A percentile compares a stretch with the other conserved stretches of the same genome.
These are phyloP conservation scores for Lasioglossum pauxillum DNA, from an alignment of 2,888 invertebrate species.

Conservation along the genomic window DNA sequence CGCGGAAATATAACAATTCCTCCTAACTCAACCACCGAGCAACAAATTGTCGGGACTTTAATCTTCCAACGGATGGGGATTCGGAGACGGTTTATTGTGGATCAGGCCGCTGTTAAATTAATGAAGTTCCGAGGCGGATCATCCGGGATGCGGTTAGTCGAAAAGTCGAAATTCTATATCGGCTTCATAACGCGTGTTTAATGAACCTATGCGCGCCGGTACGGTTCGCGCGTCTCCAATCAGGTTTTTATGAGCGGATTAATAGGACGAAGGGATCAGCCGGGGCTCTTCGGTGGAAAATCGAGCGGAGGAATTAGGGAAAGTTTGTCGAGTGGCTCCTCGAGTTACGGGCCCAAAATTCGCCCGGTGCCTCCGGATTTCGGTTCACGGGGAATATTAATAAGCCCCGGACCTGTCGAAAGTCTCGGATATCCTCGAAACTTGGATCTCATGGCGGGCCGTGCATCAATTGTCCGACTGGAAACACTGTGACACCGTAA, in stretches of 20 bases:
- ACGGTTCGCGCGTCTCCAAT: constrained; percentile 34
- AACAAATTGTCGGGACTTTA: not conserved
- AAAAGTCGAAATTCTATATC: not conserved
- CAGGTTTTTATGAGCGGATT: constrained; percentile 51
- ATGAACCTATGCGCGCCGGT: not conserved
- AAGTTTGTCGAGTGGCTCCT: constrained; percentile 36
- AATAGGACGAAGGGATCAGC: constrained; percentile 39
- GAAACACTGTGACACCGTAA: not conserved
- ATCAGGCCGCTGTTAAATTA: not conserved
- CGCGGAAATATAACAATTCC: not conserved
- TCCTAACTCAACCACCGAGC: not conserved
- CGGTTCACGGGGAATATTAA: constrained; percentile 26
- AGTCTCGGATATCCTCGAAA: constrained; percentile 16
- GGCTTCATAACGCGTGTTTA: not conserved
- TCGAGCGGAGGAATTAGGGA: constrained; percentile 48
- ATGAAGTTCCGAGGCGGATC: not conserved
- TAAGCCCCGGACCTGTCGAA: constrained; percentile 33
- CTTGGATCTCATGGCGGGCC: not conserved
- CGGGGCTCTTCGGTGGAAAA: constrained; percentile 19
- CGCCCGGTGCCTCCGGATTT: constrained; percentile 19
- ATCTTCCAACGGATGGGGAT: not conserved
- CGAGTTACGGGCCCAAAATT: constrained; percentile 38
- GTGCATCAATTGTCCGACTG: not conserved
- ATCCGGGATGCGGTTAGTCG: not conserved
- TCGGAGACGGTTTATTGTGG: not conserved